Conservation (phyloP, 35 echinoderm and acorn worm genomes). For the Ptychodera flava region DNA sequence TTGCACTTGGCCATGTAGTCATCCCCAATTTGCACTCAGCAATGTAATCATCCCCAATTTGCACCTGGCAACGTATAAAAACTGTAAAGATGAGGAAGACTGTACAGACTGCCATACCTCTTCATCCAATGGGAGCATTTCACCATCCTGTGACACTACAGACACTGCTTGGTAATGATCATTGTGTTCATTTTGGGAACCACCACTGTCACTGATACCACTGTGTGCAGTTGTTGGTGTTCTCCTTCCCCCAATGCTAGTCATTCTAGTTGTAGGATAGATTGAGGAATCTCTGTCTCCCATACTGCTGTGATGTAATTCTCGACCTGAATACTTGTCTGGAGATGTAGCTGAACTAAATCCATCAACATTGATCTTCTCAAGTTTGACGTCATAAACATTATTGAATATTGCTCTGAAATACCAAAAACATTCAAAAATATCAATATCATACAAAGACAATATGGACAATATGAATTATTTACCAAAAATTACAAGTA, state of each 20-base stretch:
- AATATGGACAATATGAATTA: too few species aligned
- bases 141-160: conserved; percentile 88
- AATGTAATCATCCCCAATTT: too few species aligned
- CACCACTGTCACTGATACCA: background rate
- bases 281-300: background rate
- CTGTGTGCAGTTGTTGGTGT: background rate
- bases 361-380: conserved; percentile 16
- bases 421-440: too few species aligned
- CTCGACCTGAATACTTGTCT: background rate
- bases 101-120: conserved; percentile 57
- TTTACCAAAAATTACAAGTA: too few species aligned
- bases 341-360: background rate
- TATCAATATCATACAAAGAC: too few species aligned
- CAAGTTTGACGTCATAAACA: conserved; percentile 81
- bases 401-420: conserved; percentile 77
- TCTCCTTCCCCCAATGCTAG: background rate
- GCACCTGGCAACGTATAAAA: too few species aligned
- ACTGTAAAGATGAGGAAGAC: too few species aligned
- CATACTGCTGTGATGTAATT: background rate
- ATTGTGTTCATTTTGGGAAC: conserved; percentile 12
- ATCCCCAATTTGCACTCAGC: too few species aligned
- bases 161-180: conserved; percentile 51
- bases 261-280: background rate
- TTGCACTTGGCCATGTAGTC: too few species aligned
- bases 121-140: conserved; percentile 56